Percentiles rank a stretch among this genome's conserved stretches.
Conservation (phyloP, 2,888 invertebrate genomes). For the Aleiodes leptofemur region DNA sequence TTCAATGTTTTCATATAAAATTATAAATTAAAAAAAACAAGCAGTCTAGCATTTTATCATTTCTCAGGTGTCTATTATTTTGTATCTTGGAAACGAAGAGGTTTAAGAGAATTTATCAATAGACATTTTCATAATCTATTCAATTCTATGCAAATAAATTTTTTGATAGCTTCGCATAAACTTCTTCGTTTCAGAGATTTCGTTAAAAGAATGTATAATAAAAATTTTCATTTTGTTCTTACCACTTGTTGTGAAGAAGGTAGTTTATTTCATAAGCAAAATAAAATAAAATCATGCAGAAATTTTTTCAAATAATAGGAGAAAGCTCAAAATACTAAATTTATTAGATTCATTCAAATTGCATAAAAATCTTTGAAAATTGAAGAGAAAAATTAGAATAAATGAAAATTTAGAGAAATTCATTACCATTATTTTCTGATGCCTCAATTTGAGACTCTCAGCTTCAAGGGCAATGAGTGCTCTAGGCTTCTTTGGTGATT, state of each 20-base stretch:
- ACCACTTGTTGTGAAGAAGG: too few relatives aligned
- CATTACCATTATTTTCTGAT: constrained; percentile 78
- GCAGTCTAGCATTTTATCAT: background rate
- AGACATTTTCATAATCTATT: too few relatives aligned
- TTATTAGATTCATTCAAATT: background rate
- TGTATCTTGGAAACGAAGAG: too few relatives aligned
- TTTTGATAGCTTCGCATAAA: background rate
- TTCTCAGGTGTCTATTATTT: background rate
- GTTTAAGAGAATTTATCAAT: too few relatives aligned
- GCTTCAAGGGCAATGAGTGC: constrained; percentile 84
- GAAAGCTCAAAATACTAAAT: too few relatives aligned
- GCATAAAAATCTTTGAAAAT: constrained; percentile 11
- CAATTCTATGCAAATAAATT: background rate
- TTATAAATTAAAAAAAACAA: constrained; percentile 14
- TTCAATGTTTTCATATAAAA: constrained; percentile 49
- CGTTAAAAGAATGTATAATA: too few relatives aligned
- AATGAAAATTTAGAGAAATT: background rate
- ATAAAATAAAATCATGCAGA: too few relatives aligned
- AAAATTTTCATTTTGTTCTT: too few relatives aligned
- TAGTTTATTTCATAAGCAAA: too few relatives aligned
- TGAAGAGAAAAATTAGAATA: background rate
- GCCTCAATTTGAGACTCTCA: constrained; percentile 83
- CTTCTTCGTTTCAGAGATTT: too few relatives aligned
- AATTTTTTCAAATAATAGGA: too few relatives aligned
- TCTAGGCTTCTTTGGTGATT: constrained; percentile 84